These are phyloP conservation scores for Pitta sordida DNA, from an alignment of 2,113 vertebrate species.

Conservation along the genomic window DNA sequence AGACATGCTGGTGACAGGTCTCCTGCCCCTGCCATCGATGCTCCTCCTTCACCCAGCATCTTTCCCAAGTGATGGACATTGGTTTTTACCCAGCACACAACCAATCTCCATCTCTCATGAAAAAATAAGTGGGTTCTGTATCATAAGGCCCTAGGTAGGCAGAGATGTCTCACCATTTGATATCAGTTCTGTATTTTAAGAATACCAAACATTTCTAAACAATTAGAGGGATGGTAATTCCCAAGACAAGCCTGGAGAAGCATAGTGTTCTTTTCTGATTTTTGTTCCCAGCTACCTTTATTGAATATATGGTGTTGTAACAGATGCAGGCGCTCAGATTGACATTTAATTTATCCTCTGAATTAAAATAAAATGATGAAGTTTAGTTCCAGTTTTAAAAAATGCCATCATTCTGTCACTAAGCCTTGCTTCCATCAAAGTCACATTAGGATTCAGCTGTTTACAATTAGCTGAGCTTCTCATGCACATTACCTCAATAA, in stretches of 20 bases:
- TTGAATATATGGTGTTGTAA: neutral
- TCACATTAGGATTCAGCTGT: conserved; percentile 49
- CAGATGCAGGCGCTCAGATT: conserved; percentile 17
- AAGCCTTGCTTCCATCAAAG: conserved; percentile 34
- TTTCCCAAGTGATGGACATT: neutral
- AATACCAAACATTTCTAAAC: neutral
- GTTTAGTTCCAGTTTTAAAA: conserved; percentile 13
- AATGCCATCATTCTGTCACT: conserved; percentile 23
- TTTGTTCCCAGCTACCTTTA: neutral
- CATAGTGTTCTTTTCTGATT: conserved; percentile 6
- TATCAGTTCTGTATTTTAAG: neutral
- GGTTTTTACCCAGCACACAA: neutral
- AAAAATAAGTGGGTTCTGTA: neutral
- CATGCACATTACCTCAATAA: neutral
- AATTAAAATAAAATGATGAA: conserved; percentile 30
- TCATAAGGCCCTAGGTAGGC: neutral
- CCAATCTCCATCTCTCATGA: neutral
- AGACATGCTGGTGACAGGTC: neutral
- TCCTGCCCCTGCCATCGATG: neutral
- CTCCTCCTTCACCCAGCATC: neutral
- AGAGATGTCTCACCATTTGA: neutral
- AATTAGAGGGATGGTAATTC: neutral
- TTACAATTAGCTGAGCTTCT: conserved; percentile 38
- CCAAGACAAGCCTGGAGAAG: neutral
- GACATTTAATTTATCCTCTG: conserved; percentile 41